Conservation (phyloP, 2,113 vertebrate species). For the Sinocyclocheilus rhinocerous region DNA sequence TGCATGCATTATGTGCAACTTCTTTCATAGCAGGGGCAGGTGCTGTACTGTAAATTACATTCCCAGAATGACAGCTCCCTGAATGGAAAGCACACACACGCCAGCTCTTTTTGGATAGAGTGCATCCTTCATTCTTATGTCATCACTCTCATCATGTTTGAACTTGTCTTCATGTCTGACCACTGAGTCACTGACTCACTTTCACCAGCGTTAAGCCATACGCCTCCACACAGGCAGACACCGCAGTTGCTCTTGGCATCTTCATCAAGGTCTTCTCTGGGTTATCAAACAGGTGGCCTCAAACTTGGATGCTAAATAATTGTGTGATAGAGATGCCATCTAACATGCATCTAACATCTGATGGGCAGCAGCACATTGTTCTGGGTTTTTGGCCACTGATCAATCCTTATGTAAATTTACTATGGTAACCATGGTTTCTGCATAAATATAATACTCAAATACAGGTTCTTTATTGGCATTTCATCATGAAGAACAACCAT, state of each 20-base stretch:
- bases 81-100: constrained; percentile 3
- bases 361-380: background rate
- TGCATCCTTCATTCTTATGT: constrained; percentile 15
- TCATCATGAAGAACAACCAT: too few relatives aligned
- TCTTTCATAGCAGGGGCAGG: constrained; percentile 21
- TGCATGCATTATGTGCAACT: background rate
- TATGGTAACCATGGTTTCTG: background rate
- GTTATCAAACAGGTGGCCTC: constrained; percentile 41
- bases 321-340: background rate
- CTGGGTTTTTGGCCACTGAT: background rate
- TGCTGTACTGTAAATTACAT: constrained; percentile 9
- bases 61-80: background rate
- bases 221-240: background rate
- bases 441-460: background rate
- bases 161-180: constrained; percentile 32
- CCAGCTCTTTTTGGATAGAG: background rate
- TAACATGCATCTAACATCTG: background rate
- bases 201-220: background rate
- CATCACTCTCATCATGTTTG: constrained; percentile 16
- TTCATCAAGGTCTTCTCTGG: constrained; percentile 26
- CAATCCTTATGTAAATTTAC: background rate
- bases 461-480: too few relatives aligned
- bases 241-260: background rate
- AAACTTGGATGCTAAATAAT: background rate
- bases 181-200: constrained; percentile 26